Evolutionary conservation across 2,888 invertebrate genomes (phyloP).

Genomic region (Atrina japonica): DNA sequence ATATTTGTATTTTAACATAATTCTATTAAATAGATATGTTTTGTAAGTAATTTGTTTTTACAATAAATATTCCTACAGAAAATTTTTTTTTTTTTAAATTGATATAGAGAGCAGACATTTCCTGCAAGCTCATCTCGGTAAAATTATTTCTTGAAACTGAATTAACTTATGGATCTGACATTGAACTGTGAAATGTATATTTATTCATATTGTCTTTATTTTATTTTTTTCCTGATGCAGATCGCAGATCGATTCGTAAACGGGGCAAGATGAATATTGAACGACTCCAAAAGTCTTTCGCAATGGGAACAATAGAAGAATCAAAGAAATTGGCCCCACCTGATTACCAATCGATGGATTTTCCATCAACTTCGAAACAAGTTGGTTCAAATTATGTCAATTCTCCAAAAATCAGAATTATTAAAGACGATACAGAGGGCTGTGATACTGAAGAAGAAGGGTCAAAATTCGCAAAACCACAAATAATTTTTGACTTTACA

Average conservation of each 20-base stretch:
- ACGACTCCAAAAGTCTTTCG: constrained; percentile 68
- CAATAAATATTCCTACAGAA: too few relatives aligned
- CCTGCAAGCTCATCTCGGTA: too few relatives aligned
- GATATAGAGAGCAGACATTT: too few relatives aligned
- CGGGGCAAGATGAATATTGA: constrained; percentile 61
- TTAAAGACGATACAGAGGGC: not conserved
- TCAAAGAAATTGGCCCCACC: constrained; percentile 23
- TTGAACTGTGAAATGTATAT: too few relatives aligned
- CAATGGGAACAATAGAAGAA: constrained; percentile 56
- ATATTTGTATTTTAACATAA: too few relatives aligned
- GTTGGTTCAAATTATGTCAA: constrained; percentile 8
- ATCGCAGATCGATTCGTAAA: constrained; percentile 68
- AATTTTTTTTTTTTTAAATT: too few relatives aligned
- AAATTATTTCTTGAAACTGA: too few relatives aligned
- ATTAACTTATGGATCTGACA: too few relatives aligned
- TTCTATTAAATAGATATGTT: too few relatives aligned
- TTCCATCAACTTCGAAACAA: constrained; percentile 14
- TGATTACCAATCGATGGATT: constrained; percentile 15
- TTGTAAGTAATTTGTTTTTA: too few relatives aligned
- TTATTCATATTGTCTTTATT: not conserved
- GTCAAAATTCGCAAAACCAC: not conserved
- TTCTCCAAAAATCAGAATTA: too few relatives aligned
- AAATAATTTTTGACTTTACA: constrained; percentile 5
- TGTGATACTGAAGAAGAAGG: not conserved
- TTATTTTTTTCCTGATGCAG: constrained; percentile 51